Evolutionary conservation across 1,140 invertebrate genomes (phyloP).

Genomic region (Drosophila prosaltans): DNA sequence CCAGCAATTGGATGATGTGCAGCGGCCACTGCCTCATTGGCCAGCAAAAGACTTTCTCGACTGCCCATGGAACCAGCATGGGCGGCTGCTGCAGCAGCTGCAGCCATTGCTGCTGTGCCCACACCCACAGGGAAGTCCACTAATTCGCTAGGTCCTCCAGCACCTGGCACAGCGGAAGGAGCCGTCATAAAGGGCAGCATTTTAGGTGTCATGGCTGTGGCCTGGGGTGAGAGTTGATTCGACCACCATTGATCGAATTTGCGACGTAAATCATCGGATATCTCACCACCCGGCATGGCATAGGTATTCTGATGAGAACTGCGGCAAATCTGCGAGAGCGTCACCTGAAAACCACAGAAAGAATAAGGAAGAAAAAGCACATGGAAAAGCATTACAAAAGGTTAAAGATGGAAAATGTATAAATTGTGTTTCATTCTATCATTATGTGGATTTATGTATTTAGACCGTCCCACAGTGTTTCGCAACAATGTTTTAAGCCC

Average conservation of each 20-base stretch:
- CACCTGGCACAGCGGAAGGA: constrained; percentile 59
- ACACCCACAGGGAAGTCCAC: constrained; percentile 83
- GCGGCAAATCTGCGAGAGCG: constrained; percentile 90
- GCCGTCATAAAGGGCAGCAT: constrained; percentile 82
- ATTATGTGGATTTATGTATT: too few relatives aligned
- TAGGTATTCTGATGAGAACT: constrained; percentile 86
- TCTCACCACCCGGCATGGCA: constrained; percentile 86
- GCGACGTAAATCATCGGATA: constrained; percentile 89
- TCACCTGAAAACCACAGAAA: constrained; percentile 85
- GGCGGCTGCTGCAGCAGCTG: constrained; percentile 83
- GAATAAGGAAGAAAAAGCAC: constrained; percentile 4
- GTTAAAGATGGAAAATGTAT: constrained; percentile 30
- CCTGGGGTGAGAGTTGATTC: constrained; percentile 86
- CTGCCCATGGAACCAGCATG: constrained; percentile 82
- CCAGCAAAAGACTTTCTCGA: constrained; percentile 69
- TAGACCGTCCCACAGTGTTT: background rate
- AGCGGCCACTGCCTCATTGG: constrained; percentile 56
- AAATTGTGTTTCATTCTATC: background rate
- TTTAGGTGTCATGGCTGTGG: constrained; percentile 79
- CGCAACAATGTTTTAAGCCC: constrained; percentile 42
- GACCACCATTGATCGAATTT: constrained; percentile 92
- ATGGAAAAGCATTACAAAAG: constrained; percentile 15
- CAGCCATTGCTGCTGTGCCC: constrained; percentile 79
- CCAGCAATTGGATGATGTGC: constrained; percentile 37
- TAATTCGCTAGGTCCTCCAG: constrained; percentile 64